A percentile compares a stretch with the other conserved stretches of the same genome.
Conservation (phyloP, 2,797 vertebrate genomes). For the Acanthurus tractus region DNA sequence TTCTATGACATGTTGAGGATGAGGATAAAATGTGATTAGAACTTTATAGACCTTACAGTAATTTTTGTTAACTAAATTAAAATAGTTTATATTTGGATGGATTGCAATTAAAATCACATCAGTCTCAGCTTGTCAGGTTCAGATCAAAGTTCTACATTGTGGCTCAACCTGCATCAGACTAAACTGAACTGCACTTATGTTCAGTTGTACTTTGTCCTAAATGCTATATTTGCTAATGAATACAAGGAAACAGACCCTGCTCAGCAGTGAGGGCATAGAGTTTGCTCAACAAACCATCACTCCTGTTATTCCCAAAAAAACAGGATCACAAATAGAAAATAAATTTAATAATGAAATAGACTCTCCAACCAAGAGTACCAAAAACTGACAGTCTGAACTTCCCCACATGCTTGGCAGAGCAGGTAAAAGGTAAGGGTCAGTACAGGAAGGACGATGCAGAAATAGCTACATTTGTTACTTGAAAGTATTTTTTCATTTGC, state of each 20-base stretch:
- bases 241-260: background rate
- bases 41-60: background rate
- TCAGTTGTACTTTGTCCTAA: background rate
- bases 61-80: background rate
- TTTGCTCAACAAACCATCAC: background rate
- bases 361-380: background rate
- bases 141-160: background rate
- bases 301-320: background rate
- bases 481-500: background rate
- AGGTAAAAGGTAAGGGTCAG: background rate
- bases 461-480: background rate
- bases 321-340: background rate
- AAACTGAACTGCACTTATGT: background rate
- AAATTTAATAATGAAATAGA: background rate
- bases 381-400: background rate
- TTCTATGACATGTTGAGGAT: background rate
- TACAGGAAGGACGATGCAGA: background rate
- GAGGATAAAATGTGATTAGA: background rate
- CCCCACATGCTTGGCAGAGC: background rate
- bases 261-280: background rate
- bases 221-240: background rate
- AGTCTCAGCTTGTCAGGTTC: background rate
- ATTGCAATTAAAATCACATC: background rate
- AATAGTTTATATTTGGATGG: background rate
- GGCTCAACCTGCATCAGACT: background rate